Conservation (phyloP, 35 echinoderm and acorn worm species). For the Diadema setosum region DNA sequence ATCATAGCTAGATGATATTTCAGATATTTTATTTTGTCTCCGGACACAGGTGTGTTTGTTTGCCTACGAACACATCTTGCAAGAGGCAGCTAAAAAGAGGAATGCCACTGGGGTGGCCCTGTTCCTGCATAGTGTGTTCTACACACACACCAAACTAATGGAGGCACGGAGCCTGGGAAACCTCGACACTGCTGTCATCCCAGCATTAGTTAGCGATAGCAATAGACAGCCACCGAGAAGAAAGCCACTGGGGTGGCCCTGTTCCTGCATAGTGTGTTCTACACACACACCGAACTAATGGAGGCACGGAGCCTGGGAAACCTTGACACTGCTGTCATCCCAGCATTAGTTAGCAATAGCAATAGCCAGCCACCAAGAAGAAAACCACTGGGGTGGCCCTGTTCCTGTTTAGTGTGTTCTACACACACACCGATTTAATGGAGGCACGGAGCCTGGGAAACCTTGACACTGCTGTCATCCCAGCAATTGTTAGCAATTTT, state of each 20-base stretch:
- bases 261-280: neutral
- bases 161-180: neutral
- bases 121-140: neutral
- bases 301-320: neutral
- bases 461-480: neutral
- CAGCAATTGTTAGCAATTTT: too few species aligned
- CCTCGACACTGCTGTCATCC: neutral
- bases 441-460: neutral
- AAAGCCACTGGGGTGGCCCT: neutral
- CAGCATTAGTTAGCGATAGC: neutral
- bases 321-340: neutral
- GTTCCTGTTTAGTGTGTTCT: neutral
- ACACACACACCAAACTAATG: neutral
- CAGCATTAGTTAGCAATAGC: neutral
- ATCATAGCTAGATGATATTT: too few species aligned
- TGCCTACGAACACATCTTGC: neutral
- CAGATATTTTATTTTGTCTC: too few species aligned
- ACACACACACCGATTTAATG: neutral
- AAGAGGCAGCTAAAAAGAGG: neutral
- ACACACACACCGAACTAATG: neutral
- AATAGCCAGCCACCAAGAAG: too few species aligned
- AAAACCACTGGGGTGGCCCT: neutral
- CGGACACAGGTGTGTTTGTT: too few species aligned
- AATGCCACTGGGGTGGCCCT: neutral
- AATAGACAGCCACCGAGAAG: neutral